Evolutionary conservation across 2,797 vertebrate genomes (phyloP).

Genomic region (Loriculus beryllinus): DNA sequence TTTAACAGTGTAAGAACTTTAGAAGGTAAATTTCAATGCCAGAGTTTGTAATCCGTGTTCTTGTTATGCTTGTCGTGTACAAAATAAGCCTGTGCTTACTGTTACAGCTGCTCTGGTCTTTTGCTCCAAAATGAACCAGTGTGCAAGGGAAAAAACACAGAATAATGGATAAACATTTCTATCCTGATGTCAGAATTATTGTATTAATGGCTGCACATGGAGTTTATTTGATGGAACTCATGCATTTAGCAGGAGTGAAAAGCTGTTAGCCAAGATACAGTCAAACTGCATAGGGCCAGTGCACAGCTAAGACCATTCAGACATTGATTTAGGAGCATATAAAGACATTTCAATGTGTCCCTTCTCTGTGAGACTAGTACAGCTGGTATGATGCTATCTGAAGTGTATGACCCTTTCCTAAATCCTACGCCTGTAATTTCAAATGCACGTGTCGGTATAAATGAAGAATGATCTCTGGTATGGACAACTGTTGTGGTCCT

Average conservation of each 20-base stretch:
- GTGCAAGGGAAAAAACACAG: neutral
- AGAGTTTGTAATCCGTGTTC: neutral
- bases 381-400: accelerated
- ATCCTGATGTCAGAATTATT: neutral
- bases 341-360: neutral
- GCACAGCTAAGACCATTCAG: neutral
- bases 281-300: neutral
- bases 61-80: neutral
- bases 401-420: neutral
- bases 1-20: neutral
- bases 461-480: neutral
- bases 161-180: neutral
- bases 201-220: neutral
- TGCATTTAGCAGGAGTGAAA: neutral
- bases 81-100: neutral
- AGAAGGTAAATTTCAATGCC: neutral
- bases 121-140: neutral
- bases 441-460: neutral
- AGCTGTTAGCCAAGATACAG: neutral
- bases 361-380: neutral
- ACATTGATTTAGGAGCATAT: neutral
- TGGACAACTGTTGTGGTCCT: neutral
- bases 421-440: neutral
- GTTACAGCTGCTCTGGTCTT: neutral
- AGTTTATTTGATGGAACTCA: neutral